phyloP scores from a whole-genome alignment of 2,888 invertebrate genomes.

The Brenthis ino region DNA sequence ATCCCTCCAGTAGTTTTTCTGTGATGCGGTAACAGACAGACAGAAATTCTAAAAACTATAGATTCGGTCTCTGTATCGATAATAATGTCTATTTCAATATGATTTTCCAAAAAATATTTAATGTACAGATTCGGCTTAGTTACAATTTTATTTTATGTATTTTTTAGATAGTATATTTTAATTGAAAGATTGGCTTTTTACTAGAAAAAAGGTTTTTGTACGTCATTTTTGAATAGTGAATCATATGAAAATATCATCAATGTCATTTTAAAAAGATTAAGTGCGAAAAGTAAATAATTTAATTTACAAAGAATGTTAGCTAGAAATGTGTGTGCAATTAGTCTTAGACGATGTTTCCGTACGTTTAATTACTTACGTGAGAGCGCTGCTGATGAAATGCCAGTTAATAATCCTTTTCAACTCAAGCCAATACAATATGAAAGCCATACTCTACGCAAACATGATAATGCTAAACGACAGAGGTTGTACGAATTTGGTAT shows the following conservation, averaged over 20 bases:
- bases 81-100: too few relatives aligned
- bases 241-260: neutral
- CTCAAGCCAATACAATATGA: conserved; percentile 56
- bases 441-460: conserved; percentile 57
- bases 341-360: conserved; percentile 34
- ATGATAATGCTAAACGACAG: conserved; percentile 62
- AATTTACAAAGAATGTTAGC: neutral
- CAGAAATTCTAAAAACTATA: too few relatives aligned
- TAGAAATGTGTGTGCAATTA: conserved; percentile 11
- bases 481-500: conserved; percentile 69
- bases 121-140: too few relatives aligned
- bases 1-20: too few relatives aligned
- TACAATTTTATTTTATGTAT: too few relatives aligned
- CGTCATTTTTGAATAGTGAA: neutral
- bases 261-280: neutral
- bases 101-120: too few relatives aligned
- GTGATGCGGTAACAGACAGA: too few relatives aligned
- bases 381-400: conserved; percentile 42
- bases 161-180: neutral
- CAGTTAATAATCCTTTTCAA: conserved; percentile 51
- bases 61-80: too few relatives aligned
- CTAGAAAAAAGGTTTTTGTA: too few relatives aligned
- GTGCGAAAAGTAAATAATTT: neutral
- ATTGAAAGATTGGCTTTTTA: neutral
- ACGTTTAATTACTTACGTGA: conserved; percentile 21